Percentiles rank a stretch among this genome's conserved stretches.
Conservation (phyloP, 2,797 vertebrate species). For the Anguilla obscura region DNA sequence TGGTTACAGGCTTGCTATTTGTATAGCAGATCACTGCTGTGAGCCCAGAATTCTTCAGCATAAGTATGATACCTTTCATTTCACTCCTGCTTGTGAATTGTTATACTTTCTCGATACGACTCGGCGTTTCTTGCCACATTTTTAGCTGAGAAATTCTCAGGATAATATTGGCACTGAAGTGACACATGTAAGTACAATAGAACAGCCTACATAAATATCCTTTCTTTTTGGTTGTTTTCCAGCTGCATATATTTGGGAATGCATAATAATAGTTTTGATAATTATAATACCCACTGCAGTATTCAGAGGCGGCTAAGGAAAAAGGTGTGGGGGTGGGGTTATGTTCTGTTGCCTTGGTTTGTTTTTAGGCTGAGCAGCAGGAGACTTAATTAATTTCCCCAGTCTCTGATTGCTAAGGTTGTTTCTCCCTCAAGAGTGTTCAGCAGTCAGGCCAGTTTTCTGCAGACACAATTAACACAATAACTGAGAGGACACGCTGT, state of each 20-base stretch:
- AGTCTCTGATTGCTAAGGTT: constrained; percentile 40
- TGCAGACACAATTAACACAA: constrained; percentile 35
- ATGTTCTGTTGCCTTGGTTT: constrained; percentile 38
- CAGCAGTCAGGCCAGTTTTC: constrained; percentile 33
- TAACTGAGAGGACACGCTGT: background rate
- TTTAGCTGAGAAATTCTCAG: background rate
- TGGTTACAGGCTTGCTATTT: background rate
- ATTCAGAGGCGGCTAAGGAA: constrained; percentile 36
- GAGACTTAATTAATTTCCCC: constrained; percentile 47
- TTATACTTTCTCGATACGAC: background rate
- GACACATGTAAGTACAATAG: background rate
- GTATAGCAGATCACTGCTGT: background rate
- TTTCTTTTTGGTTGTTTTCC: constrained; percentile 22
- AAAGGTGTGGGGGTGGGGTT: background rate
- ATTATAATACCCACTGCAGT: constrained; percentile 36
- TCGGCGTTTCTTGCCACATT: background rate
- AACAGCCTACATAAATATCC: background rate
- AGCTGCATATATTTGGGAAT: constrained; percentile 19
- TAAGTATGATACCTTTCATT: background rate
- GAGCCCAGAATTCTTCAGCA: background rate
- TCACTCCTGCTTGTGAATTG: background rate
- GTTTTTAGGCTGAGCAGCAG: constrained; percentile 39
- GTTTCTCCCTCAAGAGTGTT: constrained; percentile 29
- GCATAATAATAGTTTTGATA: constrained; percentile 28
- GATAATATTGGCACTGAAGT: background rate